Conservation (phyloP, 2,113 vertebrate genomes). For the Copsychus sechellarum region DNA sequence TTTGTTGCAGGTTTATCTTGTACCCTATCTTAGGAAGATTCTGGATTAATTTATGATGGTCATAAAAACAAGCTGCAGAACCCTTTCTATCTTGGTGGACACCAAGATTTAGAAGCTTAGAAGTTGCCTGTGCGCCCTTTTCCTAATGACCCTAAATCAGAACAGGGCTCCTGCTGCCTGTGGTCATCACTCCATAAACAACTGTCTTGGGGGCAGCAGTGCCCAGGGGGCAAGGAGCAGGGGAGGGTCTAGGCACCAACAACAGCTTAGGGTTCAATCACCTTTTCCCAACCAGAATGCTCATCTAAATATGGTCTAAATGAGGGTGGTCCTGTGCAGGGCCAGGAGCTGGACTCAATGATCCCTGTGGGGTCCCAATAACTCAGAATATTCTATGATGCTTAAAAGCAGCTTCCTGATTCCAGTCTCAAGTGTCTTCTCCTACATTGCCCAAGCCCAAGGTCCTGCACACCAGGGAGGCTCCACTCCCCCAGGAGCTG, state of each 20-base stretch:
- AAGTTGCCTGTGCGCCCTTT: not conserved
- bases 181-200: not conserved
- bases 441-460: not conserved
- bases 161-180: not conserved
- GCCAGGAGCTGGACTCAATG: not conserved
- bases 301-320: not conserved
- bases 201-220: not conserved
- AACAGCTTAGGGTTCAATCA: not conserved
- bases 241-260: not conserved
- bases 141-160: not conserved
- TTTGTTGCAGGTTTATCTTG: not conserved
- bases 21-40: not conserved
- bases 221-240: not conserved
- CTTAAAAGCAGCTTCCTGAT: not conserved
- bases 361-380: not conserved
- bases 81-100: not conserved
- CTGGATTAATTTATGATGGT: not conserved
- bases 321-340: not conserved
- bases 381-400: not conserved
- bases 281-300: not conserved
- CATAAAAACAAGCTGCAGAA: not conserved
- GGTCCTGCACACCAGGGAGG: not conserved
- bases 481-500: not conserved
- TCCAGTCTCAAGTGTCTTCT: not conserved
- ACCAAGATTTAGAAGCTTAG: not conserved